Evolutionary conservation across 2,888 invertebrate species (phyloP).

Genomic region (Hoplodrina blanda): DNA sequence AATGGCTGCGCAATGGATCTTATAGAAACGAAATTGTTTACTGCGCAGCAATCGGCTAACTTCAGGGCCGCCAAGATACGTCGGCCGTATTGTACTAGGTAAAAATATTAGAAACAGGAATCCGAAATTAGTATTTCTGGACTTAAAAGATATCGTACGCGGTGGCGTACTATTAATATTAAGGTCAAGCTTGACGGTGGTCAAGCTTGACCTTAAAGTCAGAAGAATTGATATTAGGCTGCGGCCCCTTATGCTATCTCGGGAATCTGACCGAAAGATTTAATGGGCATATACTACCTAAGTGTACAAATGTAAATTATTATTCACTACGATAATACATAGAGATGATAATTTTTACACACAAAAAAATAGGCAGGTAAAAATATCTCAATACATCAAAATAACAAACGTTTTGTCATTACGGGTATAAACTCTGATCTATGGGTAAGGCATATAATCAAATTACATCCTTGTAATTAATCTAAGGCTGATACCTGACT

Average conservation of each 20-base stretch:
- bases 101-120: not conserved
- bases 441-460: conserved; percentile 1
- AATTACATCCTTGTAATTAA: conserved; percentile 22
- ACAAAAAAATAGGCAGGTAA: too few species aligned
- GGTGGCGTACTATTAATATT: too few species aligned
- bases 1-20: too few species aligned
- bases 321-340: not conserved
- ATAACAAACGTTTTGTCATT: not conserved
- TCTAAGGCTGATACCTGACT: conserved; percentile 1
- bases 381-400: not conserved
- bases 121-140: not conserved
- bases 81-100: too few species aligned
- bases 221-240: too few species aligned
- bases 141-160: not conserved
- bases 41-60: too few species aligned
- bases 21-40: too few species aligned
- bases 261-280: not conserved
- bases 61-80: too few species aligned
- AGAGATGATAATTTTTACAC: too few species aligned
- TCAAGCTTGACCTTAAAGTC: not conserved
- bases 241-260: not conserved
- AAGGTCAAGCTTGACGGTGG: too few species aligned
- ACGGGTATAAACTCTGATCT: not conserved
- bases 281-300: not conserved
- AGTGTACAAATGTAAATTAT: not conserved